A percentile compares a stretch with the other conserved stretches of the same genome.
phyloP scores from a whole-genome alignment of 1,140 invertebrate species.

The Drosophila malerkotliana region DNA sequence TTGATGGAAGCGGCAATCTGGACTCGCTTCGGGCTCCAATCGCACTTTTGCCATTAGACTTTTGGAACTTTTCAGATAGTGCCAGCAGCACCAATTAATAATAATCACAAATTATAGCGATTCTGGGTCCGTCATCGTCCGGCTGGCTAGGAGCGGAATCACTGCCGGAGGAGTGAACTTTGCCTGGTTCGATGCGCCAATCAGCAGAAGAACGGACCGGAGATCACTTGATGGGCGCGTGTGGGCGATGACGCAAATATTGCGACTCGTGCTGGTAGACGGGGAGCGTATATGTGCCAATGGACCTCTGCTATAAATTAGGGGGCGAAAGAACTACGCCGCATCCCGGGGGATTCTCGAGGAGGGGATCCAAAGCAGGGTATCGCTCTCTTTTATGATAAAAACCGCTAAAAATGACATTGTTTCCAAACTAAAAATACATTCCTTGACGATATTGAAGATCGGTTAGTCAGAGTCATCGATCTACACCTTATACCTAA shows the following conservation, averaged over 20 bases:
- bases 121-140: constrained; percentile 27
- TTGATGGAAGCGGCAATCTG: constrained; percentile 11
- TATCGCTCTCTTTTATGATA: no score
- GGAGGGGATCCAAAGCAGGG: neutral
- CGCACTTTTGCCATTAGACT: neutral
- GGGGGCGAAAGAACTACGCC: constrained; percentile 9
- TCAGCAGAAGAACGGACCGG: constrained; percentile 39
- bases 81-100: constrained; percentile 29
- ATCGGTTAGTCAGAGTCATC: no score
- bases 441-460: no score
- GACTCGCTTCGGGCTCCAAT: neutral
- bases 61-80: neutral
- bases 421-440: no score
- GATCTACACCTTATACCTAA: no score
- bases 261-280: constrained; percentile 41
- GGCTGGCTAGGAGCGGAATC: constrained; percentile 9
- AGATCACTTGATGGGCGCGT: constrained; percentile 75
- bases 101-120: constrained; percentile 45
- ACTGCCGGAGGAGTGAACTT: constrained; percentile 35
- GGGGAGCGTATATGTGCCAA: constrained; percentile 17
- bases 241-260: constrained; percentile 68
- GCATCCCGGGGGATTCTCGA: neutral
- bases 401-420: no score
- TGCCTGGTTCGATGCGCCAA: constrained; percentile 61
- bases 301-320: constrained; percentile 36